Base-by-base conservation (phyloP, 2,113 vertebrate genomes). In the Engystomops pustulosus region DNA sequence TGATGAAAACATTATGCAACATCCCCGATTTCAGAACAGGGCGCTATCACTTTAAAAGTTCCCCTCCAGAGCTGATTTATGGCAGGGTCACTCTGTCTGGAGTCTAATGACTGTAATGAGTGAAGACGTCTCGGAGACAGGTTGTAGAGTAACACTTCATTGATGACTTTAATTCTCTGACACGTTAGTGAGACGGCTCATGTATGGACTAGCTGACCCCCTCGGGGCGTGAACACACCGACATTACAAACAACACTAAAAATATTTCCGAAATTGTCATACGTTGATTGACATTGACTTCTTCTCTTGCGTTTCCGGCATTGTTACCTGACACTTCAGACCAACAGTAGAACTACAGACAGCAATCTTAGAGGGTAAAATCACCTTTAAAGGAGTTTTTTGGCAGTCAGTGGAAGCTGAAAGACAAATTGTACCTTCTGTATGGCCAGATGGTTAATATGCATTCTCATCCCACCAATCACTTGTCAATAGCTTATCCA, bases 181-280 rank as follows among this genome's bases (percentile, higher is more conserved):
- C 62, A 68, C 68, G 58, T 20, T 18, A 27, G 3, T 44, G 58
- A 17, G 34, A 41, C 65, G 23, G 45, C n/a, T 81, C 79, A 53
- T 47, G 78, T 67, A 34, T 14, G n/a, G 78, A 80, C 78, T 80
- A 67, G 36, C 41, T 17, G 17, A 60, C 14, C 17, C 17, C 30
- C 55, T 58, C 38, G 36, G 76, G 76, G 34, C 76, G 4, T 8
- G 12, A 69, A 53, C 14, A 51, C 79, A 69, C 5, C 20, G 25
- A 80, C 10, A 23, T 25, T 14, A 53, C 65, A 81, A 70, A 81
- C n/a, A 68, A 23, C 45, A 51, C 79, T n/a, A n/a, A 36, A 70
- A 70, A 69, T 81, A 70, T 38, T 81, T 81, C 45, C 79, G 38
- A 70, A 69, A 81, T 70, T 81, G 45, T 36, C 65, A 18, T 15